Base-by-base conservation (phyloP, 2,797 vertebrate species). In the Arrhamphus sclerolepis region DNA sequence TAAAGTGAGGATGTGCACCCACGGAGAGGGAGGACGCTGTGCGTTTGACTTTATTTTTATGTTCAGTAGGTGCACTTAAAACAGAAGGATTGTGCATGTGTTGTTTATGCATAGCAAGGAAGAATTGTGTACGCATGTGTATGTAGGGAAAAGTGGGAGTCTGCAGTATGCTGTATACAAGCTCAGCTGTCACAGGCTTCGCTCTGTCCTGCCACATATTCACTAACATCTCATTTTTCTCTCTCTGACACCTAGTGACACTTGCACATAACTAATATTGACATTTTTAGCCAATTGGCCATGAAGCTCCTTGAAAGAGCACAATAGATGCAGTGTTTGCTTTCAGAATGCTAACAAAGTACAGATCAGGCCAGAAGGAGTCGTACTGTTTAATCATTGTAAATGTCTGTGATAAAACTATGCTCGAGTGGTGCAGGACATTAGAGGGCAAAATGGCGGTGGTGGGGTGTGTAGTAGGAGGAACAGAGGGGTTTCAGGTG, bases 131-230 rank as follows among this genome's bases (percentile, higher is more conserved):
- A 46, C 29, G 34, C 29, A 57, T 3, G 17, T 24, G 5, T 14
- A 1, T n/a, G 10, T 10, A 11, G 39, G 17, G 6, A 24, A 19
- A 34, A 31, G 28, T 52, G 48, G 46, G 41, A 28, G 43, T 67
- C 57, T 71, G 28, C 42, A 57, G 58, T 73, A 17, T 55, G 47
- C 65, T 48, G 61, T 46, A 61, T 20, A 9, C 59, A 57, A 86
- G 68, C 77, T 92, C 77, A 91, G 92, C 88, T 80, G 76, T 75
- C 68, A 75, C 56, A 94, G 94, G 91, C 94, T 86, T 77, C 60
- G 52, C 64, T 83, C 94, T 89, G 56, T 38, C 56, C 77, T 69
- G 50, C 62, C 53, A 57, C 48, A 20, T 55, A 42, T 64, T 56
- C 42, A 3, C 43, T 52, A 53, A 62, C 50, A 43, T 56, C 61